These are phyloP conservation scores for Tetramorium bicarinatum DNA, from an alignment of 2,888 invertebrate species.

Conservation along the genomic window DNA sequence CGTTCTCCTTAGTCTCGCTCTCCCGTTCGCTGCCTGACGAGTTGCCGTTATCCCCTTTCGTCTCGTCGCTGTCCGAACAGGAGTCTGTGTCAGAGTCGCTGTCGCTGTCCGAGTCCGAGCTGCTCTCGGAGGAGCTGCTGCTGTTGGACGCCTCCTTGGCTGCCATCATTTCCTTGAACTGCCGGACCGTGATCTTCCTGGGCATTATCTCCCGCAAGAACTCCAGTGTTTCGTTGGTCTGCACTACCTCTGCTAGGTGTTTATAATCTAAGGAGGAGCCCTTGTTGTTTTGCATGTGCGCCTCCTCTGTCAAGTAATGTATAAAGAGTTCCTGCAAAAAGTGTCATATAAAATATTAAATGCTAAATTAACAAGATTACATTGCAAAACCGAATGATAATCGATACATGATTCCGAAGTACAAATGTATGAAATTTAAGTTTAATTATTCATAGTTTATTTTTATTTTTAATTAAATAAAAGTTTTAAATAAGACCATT, in stretches of 20 bases:
- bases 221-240: constrained; percentile 90
- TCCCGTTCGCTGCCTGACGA: constrained; percentile 77
- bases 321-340: constrained; percentile 90
- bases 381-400: not conserved
- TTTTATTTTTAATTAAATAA: too few relatives aligned
- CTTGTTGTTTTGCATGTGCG: constrained; percentile 87
- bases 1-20: constrained; percentile 79
- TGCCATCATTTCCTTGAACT: constrained; percentile 90
- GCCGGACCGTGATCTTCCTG: constrained; percentile 90
- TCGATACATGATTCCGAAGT: not conserved
- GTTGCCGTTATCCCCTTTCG: constrained; percentile 75
- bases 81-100: constrained; percentile 80
- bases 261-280: constrained; percentile 90
- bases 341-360: not conserved
- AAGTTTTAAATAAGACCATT: too few relatives aligned
- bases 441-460: too few relatives aligned
- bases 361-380: not conserved
- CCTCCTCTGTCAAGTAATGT: constrained; percentile 89
- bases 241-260: constrained; percentile 91
- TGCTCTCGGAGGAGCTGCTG: constrained; percentile 83
- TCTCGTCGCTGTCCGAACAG: constrained; percentile 75
- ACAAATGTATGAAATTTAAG: not conserved
- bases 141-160: constrained; percentile 86
- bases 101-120: constrained; percentile 81
- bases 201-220: constrained; percentile 92